Evolutionary conservation across 2,888 invertebrate genomes (phyloP).

Genomic region (Drosophila silvestris): DNA sequence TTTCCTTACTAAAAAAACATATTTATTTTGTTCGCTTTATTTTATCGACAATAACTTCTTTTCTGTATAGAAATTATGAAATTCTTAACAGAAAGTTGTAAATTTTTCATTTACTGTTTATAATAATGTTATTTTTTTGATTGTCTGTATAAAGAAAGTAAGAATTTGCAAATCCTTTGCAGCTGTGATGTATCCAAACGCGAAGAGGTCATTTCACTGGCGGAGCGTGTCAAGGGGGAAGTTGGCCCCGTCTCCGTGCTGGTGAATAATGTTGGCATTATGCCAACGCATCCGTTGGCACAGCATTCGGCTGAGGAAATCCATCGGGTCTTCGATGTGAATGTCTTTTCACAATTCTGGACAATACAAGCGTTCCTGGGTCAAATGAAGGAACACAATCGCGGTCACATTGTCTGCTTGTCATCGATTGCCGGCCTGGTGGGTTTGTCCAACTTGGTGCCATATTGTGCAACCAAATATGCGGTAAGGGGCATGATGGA

Average conservation of each 20-base stretch:
- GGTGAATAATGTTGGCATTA: slow-evolving; percentile 94
- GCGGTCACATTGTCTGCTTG: slow-evolving; percentile 91
- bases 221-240: slow-evolving; percentile 88
- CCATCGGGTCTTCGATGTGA: slow-evolving; percentile 90
- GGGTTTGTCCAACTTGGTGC: slow-evolving; percentile 91
- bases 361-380: slow-evolving; percentile 91
- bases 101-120: background rate
- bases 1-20: no score
- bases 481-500: slow-evolving; percentile 95
- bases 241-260: slow-evolving; percentile 92
- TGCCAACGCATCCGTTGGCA: slow-evolving; percentile 91
- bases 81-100: background rate
- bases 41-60: background rate
- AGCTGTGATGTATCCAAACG: slow-evolving; percentile 92
- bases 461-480: slow-evolving; percentile 92
- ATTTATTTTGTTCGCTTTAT: no score
- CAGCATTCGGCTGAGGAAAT: slow-evolving; percentile 90
- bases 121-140: background rate
- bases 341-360: slow-evolving; percentile 93
- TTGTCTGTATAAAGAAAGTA: background rate
- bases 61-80: background rate
- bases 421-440: slow-evolving; percentile 92
- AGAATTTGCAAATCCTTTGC: slow-evolving; percentile 2
- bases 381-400: slow-evolving; percentile 90
- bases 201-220: slow-evolving; percentile 88